Evolutionary conservation across 1,140 invertebrate species (phyloP), one percentile per base, ranked within the genome.

Genomic region (Delia radicum): DNA sequence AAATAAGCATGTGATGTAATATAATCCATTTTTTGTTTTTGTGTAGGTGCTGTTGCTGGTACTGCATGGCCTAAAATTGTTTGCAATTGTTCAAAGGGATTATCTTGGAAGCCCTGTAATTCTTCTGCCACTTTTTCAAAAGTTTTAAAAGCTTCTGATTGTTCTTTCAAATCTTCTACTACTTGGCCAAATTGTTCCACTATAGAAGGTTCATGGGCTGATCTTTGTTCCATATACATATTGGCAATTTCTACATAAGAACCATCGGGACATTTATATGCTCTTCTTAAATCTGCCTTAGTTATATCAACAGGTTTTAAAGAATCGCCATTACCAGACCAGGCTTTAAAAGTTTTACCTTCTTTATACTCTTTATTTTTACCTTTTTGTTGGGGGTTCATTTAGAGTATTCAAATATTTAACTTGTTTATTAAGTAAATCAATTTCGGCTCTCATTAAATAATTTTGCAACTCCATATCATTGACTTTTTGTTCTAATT

Each of bases 401-500:
- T 61, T 74, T 7, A 71, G 29, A n/a, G 10, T 63, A n/a, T 21
- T 80, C 1, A 85, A 79, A 61, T 85, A 85, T 15, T 80, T 80
- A 12, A 85, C 31, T 37, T 85, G 83, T 65, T 83, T 85, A 13
- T 81, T 79, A 61, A 85, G 81, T 18, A 85, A 79, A 24, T 85
- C 83, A 48, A 85, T 85, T 55, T 85, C 83, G 27, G 83, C 83
- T 1, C 83, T 79, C 79, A 85, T 80, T 10, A 85, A 71, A 78
- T 84, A 85, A 33, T 85, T 85, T 72, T 83, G 81, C 48, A 85
- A 46, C 55, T 85, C 83, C 48, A 85, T 65, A n/a, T 85, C 81
- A 1, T 73, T 78, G 27, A 85, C 29, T 10, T 81, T 81, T 26
- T 82, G 81, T 29, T 84, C 79, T 33, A 85, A 61, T 10, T 79